Evolutionary conservation across 1,140 invertebrate genomes (phyloP), one percentile per base, ranked within the genome.

Genomic region (Bombus terrestris): DNA sequence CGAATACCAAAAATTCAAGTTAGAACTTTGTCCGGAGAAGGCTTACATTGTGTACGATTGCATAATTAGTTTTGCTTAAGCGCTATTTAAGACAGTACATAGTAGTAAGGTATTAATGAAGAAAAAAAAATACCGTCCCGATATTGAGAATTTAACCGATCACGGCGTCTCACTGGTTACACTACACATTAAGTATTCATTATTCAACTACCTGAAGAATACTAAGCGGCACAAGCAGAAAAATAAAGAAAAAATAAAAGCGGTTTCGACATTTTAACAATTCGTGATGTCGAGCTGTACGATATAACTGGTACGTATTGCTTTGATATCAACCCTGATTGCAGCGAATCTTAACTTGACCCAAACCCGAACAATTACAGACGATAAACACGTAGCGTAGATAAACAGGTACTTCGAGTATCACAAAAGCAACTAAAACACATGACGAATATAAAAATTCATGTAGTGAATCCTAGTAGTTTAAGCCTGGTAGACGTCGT

Each of bases 1-100:
- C 9, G 2, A n/a, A 69, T 57, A 41, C 64, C 73, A n/a, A n/a
- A 68, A 83, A 83, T 77, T 66, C 72, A 25, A n/a, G 10, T 6
- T 22, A 12, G 28, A 22, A 53, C 43, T 25, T 66, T 37, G 35
- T 43, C 1, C 53, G 15, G 2, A 6, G 18, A 39, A 32, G 18
- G 2, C 62, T 78, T 37, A 28, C 3, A 32, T 53, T 25, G n/a
- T 12, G 66, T 13, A 18, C 3, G 25, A 37, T 71, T 81, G 28
- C 25, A 18, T 39, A 71, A 53, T 18, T 18, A 22, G 12, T 3
- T 15, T 37, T 59, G 9, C 32, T 76, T 13, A 59, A 76, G 15
- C 2, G 57, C 18, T 53, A 22, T 53, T 53, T 8, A 5, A 53
- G 5, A 53, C 18, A 22, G 1, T 53, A 53, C 1, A 53, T 53